These are phyloP conservation scores for Oscheius sp. DNA, from an alignment of 2,888 invertebrate genomes.

Conservation along the genomic window DNA sequence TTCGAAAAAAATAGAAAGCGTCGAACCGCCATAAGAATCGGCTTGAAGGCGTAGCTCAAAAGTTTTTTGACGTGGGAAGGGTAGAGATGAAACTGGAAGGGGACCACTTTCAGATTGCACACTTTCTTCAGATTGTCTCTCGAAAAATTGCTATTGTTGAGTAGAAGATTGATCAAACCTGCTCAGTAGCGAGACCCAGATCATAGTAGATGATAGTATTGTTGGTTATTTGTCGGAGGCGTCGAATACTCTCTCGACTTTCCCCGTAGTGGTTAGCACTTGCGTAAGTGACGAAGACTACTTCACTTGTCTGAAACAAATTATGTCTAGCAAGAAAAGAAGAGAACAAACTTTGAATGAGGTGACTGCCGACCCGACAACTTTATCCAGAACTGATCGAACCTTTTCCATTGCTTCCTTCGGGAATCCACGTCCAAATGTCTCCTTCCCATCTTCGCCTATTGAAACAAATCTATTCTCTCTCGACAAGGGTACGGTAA, in stretches of 20 bases:
- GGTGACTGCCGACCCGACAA: background rate
- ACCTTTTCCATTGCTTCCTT: background rate
- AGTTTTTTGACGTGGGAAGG: constrained; percentile 4
- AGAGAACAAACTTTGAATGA: constrained; percentile 6
- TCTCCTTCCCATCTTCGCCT: constrained; percentile 1
- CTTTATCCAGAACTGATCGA: background rate
- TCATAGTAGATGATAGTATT: constrained; percentile 33
- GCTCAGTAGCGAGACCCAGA: constrained; percentile 8
- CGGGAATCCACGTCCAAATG: constrained; percentile 1
- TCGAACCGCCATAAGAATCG: constrained; percentile 23
- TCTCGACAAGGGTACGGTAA: background rate
- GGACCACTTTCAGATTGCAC: constrained; percentile 19
- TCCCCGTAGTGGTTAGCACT: constrained; percentile 34
- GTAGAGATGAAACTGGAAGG: constrained; percentile 22
- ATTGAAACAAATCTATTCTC: constrained; percentile 2
- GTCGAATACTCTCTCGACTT: constrained; percentile 3
- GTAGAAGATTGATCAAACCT: background rate
- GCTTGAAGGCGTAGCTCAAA: constrained; percentile 31
- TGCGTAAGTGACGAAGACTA: constrained; percentile 37
- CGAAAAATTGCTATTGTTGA: constrained; percentile 1
- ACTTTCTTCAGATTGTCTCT: constrained; percentile 18
- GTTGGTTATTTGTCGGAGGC: constrained; percentile 22
- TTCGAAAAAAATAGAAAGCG: background rate
- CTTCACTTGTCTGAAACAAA: constrained; percentile 18
- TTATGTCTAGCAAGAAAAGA: background rate